These are phyloP conservation scores for Bergia sp. DNA, from an alignment of 92 coral and sea anemone species.

Conservation along the genomic window DNA sequence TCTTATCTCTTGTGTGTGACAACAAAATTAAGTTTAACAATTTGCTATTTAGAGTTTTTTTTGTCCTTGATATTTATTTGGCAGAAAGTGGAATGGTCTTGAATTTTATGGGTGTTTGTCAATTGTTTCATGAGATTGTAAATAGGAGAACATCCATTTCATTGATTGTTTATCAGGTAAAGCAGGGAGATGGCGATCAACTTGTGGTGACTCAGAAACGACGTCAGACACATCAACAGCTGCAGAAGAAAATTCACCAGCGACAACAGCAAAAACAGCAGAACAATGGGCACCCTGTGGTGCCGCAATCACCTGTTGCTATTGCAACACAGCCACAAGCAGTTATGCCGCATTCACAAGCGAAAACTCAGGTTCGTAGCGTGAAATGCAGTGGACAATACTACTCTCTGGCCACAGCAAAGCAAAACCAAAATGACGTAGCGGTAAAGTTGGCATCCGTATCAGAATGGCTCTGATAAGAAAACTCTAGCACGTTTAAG, in stretches of 20 bases:
- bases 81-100: not conserved
- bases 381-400: not conserved
- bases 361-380: slow-evolving; percentile 40
- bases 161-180: slow-evolving; percentile 43
- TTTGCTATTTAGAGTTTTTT: no score
- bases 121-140: not conserved
- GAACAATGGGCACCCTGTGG: slow-evolving; percentile 50
- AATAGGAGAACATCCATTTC: slow-evolving; percentile 2
- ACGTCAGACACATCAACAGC: slow-evolving; percentile 80
- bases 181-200: slow-evolving; percentile 81
- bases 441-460: no score
- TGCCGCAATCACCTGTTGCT: slow-evolving; percentile 64
- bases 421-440: no score
- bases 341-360: slow-evolving; percentile 64
- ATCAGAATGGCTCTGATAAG: no score
- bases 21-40: no score
- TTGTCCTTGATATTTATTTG: no score
- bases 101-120: not conserved
- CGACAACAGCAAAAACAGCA: slow-evolving; percentile 90
- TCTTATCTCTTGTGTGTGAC: not conserved
- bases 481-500: no score
- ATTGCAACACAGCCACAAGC: slow-evolving; percentile 62
- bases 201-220: slow-evolving; percentile 81
- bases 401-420: no score
- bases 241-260: slow-evolving; percentile 84